Percentiles rank a stretch among this genome's conserved stretches.
Conservation (phyloP, 2,888 invertebrate species). For the Meteorus colon region DNA sequence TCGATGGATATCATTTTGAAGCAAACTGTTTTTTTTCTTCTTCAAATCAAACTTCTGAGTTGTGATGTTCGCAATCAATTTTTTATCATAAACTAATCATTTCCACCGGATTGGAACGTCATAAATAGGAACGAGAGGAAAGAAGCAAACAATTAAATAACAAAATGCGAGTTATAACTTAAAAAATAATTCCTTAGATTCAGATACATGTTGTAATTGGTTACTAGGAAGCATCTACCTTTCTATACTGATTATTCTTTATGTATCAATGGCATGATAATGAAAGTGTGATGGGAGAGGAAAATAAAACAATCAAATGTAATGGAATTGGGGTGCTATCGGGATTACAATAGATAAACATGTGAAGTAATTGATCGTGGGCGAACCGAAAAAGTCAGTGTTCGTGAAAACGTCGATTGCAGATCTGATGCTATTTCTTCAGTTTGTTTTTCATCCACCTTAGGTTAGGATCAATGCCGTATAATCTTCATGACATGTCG, state of each 20-base stretch:
- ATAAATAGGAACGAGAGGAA: too few species aligned
- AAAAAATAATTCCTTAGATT: neutral
- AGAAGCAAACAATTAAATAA: too few species aligned
- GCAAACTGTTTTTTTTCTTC: constrained; percentile 25
- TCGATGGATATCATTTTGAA: constrained; percentile 59
- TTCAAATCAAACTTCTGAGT: neutral
- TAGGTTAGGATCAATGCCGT: constrained; percentile 5
- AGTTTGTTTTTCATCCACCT: neutral
- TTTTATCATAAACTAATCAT: neutral
- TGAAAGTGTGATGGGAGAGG: constrained; percentile 20
- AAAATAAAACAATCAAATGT: constrained; percentile 29
- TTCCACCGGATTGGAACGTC: neutral
- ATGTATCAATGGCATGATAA: constrained; percentile 8
- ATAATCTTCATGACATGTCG: neutral
- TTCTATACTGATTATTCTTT: constrained; percentile 5
- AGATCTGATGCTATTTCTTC: neutral
- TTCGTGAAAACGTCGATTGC: constrained; percentile 4
- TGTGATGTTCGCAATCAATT: neutral
- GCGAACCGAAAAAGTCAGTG: constrained; percentile 22
- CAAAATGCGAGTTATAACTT: too few species aligned
- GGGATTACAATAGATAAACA: constrained; percentile 9
- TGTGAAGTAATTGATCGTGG: constrained; percentile 39
- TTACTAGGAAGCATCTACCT: neutral
- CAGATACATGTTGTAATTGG: neutral
- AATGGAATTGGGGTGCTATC: constrained; percentile 7